phyloP scores from a whole-genome alignment of 2,113 vertebrate genomes.

The Agelaius phoeniceus region DNA sequence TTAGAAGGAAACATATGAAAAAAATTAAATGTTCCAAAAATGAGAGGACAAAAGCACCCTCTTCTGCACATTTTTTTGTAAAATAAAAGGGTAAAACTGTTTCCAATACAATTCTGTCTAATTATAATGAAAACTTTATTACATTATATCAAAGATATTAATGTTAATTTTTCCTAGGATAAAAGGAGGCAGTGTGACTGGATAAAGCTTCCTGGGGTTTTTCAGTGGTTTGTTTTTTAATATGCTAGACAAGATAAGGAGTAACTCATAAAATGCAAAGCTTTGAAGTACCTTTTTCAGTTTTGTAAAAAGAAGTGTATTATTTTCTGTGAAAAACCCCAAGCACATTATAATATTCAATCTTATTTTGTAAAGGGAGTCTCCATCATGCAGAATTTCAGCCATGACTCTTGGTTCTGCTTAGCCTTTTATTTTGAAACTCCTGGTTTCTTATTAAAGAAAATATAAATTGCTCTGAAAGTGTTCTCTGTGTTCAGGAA shows the following conservation, averaged over 20 bases:
- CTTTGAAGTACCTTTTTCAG: background rate
- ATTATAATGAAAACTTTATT: background rate
- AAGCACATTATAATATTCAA: background rate
- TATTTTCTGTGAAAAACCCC: background rate
- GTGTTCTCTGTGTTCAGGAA: slow-evolving; percentile 1
- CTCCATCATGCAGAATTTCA: background rate
- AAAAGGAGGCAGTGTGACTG: background rate
- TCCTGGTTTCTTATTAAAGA: slow-evolving; percentile 43
- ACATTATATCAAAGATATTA: background rate
- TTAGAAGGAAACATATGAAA: background rate
- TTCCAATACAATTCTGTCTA: background rate
- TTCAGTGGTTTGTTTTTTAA: background rate
- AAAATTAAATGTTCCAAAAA: background rate
- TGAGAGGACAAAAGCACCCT: background rate
- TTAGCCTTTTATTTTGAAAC: slow-evolving; percentile 52
- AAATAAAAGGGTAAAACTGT: background rate
- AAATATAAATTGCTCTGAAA: slow-evolving; percentile 55
- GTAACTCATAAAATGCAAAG: background rate
- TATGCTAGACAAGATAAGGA: background rate
- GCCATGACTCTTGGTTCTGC: background rate
- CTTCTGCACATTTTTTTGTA: background rate
- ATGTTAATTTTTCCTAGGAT: background rate
- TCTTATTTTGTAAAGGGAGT: background rate
- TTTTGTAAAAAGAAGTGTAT: background rate
- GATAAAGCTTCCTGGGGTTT: background rate